Base-by-base conservation (phyloP, 2,888 invertebrate genomes). In the Rhaphigaster nebulosa region DNA sequence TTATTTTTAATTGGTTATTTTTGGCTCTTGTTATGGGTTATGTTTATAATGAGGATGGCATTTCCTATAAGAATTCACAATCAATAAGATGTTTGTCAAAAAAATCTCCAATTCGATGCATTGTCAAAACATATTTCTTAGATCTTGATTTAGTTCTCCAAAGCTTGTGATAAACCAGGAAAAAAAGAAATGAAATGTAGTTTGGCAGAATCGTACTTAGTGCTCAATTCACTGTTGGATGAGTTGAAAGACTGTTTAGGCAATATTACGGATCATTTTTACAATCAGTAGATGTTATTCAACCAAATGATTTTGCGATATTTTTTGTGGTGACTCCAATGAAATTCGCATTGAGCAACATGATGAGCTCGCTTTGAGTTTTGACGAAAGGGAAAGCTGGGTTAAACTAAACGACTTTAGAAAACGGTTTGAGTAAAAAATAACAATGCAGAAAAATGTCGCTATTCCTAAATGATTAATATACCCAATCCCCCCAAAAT, bases 341-440 rank as follows among this genome's bases (percentile, higher is more conserved):
- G 60, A 60, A 60, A 60, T 60, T 60, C 60, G 8, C 26, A n/a
- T 60, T 60, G 60, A n/a, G 60, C 26, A 60, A 60, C n/a, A 12
- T n/a, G 60, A 60, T 60, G 60, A 60, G 60, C n/a, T 60, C n/a
- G 60, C 60, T 60, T 60, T n/a, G 60, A n/a, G 60, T n/a, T 60
- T 60, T 60, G 60, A 60, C n/a, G n/a, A 60, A 60, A 60, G 60
- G n/a, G 60, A 60, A 60, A 60, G 60, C 60, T 26, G 10, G 60
- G 60, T 60, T 60, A 60, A n/a, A 12, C 60, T 60, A 60, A 60
- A 60, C 26, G 60, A 60, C 60, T 60, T 60, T n/a, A 60, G 60
- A n/a, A 60, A 26, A 60, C 26, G 6, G n/a, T 60, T 26, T 60
- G 12, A 60, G 60, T 12, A 2, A n/a, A n/a, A n/a, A n/a, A n/a